phyloP scores from a whole-genome alignment of 2,797 vertebrate species.

The Anguilla obscura region DNA sequence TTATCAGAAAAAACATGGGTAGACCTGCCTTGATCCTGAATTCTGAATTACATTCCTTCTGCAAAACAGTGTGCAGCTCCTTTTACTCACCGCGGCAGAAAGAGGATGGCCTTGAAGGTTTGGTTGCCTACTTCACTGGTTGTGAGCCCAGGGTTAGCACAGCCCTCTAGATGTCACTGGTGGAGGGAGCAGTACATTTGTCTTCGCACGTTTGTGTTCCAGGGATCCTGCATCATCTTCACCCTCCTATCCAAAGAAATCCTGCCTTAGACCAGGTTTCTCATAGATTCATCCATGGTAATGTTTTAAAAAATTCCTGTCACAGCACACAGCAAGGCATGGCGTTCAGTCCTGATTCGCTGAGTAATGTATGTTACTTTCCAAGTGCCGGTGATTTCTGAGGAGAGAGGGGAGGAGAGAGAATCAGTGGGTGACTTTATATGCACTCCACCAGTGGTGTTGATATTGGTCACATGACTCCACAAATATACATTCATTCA shows the following conservation, averaged over 20 bases:
- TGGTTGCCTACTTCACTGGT: conserved; percentile 51
- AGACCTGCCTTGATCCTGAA: not conserved
- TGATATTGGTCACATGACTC: not conserved
- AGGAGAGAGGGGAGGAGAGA: conserved; percentile 34
- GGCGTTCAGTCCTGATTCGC: conserved; percentile 41
- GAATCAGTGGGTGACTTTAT: conserved; percentile 4
- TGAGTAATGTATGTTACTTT: conserved; percentile 38
- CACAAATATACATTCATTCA: not conserved
- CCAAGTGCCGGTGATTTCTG: conserved; percentile 46
- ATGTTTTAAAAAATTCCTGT: not conserved
- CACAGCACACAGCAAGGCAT: not conserved
- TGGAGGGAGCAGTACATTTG: conserved; percentile 63
- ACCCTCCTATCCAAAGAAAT: conserved; percentile 61
- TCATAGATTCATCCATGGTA: conserved; percentile 50
- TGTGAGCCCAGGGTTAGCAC: conserved; percentile 54
- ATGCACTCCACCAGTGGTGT: not conserved
- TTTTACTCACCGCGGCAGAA: conserved; percentile 50
- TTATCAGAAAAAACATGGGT: not conserved
- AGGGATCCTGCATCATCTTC: conserved; percentile 68
- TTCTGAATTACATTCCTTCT: not conserved
- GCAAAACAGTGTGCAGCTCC: not conserved
- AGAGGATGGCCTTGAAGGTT: conserved; percentile 58
- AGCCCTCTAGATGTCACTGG: conserved; percentile 67
- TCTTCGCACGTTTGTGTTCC: conserved; percentile 62
- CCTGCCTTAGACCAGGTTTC: conserved; percentile 55